phyloP scores from a whole-genome alignment of 2,113 vertebrate genomes.

The Eulemur macaco region DNA sequence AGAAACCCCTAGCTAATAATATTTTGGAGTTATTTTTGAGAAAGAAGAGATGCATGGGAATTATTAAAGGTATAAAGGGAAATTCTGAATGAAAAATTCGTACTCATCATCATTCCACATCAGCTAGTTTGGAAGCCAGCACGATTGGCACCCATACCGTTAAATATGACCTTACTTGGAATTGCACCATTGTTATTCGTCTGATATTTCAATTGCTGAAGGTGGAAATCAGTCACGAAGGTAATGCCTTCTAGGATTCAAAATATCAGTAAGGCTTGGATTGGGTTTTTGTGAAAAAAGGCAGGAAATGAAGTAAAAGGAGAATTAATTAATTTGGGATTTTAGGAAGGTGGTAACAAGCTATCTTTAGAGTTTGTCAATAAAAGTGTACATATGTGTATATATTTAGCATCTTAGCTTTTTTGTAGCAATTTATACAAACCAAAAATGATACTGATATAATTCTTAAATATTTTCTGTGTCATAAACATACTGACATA shows the following conservation, averaged over 20 bases:
- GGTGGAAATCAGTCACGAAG: neutral
- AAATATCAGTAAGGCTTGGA: neutral
- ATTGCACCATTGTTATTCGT: neutral
- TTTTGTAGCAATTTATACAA: neutral
- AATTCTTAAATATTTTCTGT: constrained; percentile 30
- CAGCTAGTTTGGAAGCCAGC: constrained; percentile 8
- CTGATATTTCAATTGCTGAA: neutral
- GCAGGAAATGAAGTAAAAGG: neutral
- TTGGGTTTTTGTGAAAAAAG: neutral
- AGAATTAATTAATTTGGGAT: neutral
- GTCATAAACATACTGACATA: neutral
- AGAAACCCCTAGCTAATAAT: constrained; percentile 56
- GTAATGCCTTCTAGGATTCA: neutral
- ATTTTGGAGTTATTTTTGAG: constrained; percentile 67
- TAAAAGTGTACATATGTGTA: neutral
- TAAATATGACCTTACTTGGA: neutral
- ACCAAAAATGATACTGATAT: neutral
- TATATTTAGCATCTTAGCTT: too few species aligned
- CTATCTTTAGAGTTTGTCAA: neutral
- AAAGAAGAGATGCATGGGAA: constrained; percentile 1
- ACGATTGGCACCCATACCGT: neutral
- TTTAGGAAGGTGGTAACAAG: neutral
- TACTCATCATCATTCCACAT: neutral
- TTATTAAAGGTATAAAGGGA: constrained; percentile 5
- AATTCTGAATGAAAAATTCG: constrained; percentile 53